Evolutionary conservation across 2,888 invertebrate species (phyloP).

Genomic region (Didymodactylos carnosus): DNA sequence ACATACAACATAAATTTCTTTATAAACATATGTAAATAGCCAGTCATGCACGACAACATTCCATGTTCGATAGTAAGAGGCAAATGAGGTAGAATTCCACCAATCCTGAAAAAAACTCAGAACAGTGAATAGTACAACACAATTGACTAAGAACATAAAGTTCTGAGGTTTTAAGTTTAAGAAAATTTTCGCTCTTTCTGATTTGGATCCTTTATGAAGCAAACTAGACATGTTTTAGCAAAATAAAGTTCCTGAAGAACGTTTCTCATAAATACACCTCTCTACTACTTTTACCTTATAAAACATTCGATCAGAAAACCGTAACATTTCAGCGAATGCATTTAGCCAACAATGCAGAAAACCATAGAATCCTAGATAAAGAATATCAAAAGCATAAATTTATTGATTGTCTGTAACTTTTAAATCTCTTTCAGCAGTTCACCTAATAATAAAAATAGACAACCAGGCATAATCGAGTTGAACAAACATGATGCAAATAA

Average conservation of each 20-base stretch:
- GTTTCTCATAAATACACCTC: too few relatives aligned
- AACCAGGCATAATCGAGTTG: slow-evolving; percentile 53
- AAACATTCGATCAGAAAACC: slow-evolving; percentile 65
- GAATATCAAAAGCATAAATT: neutral
- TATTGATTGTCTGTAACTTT: neutral
- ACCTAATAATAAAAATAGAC: slow-evolving; percentile 32
- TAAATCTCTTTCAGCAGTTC: neutral
- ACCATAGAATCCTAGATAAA: slow-evolving; percentile 53
- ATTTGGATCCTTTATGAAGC: too few relatives aligned
- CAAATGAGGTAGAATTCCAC: slow-evolving; percentile 71
- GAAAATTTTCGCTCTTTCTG: too few relatives aligned
- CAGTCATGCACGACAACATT: slow-evolving; percentile 86
- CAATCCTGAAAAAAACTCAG: slow-evolving; percentile 56
- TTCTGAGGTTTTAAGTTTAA: too few relatives aligned
- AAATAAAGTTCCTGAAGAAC: too few relatives aligned
- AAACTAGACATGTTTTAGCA: too few relatives aligned
- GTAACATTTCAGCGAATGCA: slow-evolving; percentile 65
- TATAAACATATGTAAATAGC: slow-evolving; percentile 70
- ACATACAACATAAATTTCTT: slow-evolving; percentile 38
- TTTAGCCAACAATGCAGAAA: slow-evolving; percentile 77
- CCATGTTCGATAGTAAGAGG: slow-evolving; percentile 62
- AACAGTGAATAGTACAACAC: neutral
- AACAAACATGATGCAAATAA: slow-evolving; percentile 42
- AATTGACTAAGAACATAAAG: too few relatives aligned
- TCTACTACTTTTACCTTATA: too few relatives aligned